Conservation (phyloP, 2,113 vertebrate genomes). For the Sprattus sprattus region DNA sequence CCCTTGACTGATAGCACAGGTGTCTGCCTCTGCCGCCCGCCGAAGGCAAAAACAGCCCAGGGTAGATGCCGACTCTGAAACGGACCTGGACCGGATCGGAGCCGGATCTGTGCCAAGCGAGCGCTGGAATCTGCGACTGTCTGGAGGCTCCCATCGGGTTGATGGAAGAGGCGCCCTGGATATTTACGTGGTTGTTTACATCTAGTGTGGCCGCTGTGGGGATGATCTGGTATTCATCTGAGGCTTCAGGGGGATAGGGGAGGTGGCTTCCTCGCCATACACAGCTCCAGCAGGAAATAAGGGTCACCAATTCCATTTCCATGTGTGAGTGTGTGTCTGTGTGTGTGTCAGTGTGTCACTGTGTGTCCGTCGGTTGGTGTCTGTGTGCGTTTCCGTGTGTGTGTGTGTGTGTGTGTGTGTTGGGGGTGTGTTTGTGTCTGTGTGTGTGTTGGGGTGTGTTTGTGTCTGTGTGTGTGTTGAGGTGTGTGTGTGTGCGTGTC, state of each 20-base stretch:
- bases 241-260: constrained; percentile 46
- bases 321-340: not conserved
- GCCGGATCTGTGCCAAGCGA: not conserved
- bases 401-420: constrained; percentile 8
- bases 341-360: not conserved
- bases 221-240: constrained; percentile 62
- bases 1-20: constrained; percentile 56
- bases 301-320: constrained; percentile 59
- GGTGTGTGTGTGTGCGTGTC: not conserved
- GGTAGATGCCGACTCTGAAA: not conserved
- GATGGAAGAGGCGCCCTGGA: constrained; percentile 52
- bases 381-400: not conserved
- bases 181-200: constrained; percentile 60
- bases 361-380: not conserved
- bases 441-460: not conserved
- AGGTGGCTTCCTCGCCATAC: constrained; percentile 23
- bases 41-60: constrained; percentile 48
- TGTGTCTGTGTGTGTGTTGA: too few species aligned
- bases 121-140: not conserved
- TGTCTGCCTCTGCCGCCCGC: constrained; percentile 52
- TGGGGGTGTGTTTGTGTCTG: not conserved
- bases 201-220: constrained; percentile 47
- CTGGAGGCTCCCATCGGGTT: constrained; percentile 55
- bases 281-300: constrained; percentile 62
- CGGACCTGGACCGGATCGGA: not conserved